A percentile compares a stretch with the other conserved stretches of the same genome.
These are phyloP conservation scores for Mormyrops attenuatus DNA, from an alignment of 2,797 vertebrate genomes.

Conservation along the genomic window DNA sequence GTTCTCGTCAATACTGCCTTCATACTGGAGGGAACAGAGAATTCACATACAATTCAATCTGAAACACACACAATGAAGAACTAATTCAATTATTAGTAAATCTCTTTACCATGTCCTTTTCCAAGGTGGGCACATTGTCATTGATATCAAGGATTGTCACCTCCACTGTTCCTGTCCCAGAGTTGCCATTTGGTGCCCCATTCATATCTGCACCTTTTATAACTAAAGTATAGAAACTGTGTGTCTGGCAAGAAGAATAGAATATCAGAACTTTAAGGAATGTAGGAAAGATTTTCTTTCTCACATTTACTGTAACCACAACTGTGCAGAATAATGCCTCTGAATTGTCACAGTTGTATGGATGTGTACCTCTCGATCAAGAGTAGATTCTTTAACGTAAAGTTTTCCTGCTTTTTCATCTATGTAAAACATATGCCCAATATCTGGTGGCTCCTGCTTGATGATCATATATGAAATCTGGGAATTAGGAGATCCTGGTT, in stretches of 20 bases:
- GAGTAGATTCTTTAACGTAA: conserved; percentile 43
- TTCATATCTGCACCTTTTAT: conserved; percentile 69
- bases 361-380: conserved; percentile 85
- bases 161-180: conserved; percentile 53
- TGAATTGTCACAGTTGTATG: neutral
- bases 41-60: neutral
- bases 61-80: neutral
- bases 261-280: neutral
- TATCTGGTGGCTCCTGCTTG: conserved; percentile 53
- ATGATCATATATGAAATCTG: conserved; percentile 67
- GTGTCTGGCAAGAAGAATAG: conserved; percentile 39
- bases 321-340: neutral
- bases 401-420: conserved; percentile 55
- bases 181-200: conserved; percentile 49
- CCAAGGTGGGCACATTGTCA: conserved; percentile 75
- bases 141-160: conserved; percentile 81
- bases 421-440: conserved; percentile 59
- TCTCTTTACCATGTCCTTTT: conserved; percentile 46
- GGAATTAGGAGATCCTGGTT: conserved; percentile 64
- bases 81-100: neutral
- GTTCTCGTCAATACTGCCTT: conserved; percentile 74
- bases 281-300: neutral
- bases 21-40: conserved; percentile 57
- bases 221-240: conserved; percentile 61
- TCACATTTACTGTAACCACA: neutral